Percentiles rank a stretch among this genome's conserved stretches.
Conservation (phyloP, 1,140 invertebrate species). For the Choristoneura fumiferana region DNA sequence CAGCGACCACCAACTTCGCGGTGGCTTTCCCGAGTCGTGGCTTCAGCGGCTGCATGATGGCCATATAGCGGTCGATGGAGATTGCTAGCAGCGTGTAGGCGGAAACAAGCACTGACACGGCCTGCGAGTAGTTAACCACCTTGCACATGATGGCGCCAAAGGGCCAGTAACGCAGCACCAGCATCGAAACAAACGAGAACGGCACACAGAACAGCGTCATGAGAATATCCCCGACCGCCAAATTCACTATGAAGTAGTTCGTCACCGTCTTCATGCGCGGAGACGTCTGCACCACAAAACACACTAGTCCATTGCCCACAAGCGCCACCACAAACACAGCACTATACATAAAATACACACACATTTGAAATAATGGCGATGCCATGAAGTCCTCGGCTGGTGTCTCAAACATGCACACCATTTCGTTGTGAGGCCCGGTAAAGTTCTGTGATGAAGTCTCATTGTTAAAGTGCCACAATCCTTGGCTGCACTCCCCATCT, state of each 20-base stretch:
- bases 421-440: neutral
- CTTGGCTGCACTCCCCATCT: neutral
- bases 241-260: slow-evolving; percentile 92
- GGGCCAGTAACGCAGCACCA: slow-evolving; percentile 88
- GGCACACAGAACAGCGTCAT: slow-evolving; percentile 92
- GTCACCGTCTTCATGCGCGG: slow-evolving; percentile 92
- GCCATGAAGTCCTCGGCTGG: slow-evolving; percentile 37
- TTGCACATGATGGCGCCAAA: slow-evolving; percentile 88
- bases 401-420: slow-evolving; percentile 21
- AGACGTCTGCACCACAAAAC: slow-evolving; percentile 87
- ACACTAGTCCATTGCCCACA: slow-evolving; percentile 89
- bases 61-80: slow-evolving; percentile 91
- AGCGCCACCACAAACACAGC: slow-evolving; percentile 86
- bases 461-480: neutral
- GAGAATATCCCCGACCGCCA: slow-evolving; percentile 90
- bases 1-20: slow-evolving; percentile 84
- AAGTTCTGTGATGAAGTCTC: slow-evolving; percentile 2
- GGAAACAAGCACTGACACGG: slow-evolving; percentile 89
- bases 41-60: slow-evolving; percentile 91
- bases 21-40: slow-evolving; percentile 86
- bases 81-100: slow-evolving; percentile 92
- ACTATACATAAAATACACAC: slow-evolving; percentile 86
- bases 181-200: slow-evolving; percentile 87
- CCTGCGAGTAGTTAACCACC: slow-evolving; percentile 87
- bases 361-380: slow-evolving; percentile 79